A percentile compares a stretch with the other conserved stretches of the same genome.
Conservation (phyloP, 2,888 invertebrate species). For the Magallana nippona region DNA sequence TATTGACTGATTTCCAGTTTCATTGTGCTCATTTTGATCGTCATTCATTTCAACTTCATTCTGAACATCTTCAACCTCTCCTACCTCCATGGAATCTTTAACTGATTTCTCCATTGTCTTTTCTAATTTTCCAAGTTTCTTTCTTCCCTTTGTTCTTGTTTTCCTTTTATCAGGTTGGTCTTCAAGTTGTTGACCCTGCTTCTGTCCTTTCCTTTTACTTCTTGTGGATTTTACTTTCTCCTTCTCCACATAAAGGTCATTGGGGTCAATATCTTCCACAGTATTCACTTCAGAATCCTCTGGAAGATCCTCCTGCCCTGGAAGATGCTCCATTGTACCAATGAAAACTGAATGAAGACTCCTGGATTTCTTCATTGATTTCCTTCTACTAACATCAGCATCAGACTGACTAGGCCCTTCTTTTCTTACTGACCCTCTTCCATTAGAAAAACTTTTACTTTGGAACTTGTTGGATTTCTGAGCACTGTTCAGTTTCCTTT, state of each 20-base stretch:
- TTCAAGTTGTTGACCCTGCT: not conserved
- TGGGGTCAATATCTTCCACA: constrained; percentile 14
- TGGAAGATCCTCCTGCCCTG: not conserved
- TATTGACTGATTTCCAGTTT: not conserved
- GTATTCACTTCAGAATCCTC: not conserved
- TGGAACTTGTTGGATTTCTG: not conserved
- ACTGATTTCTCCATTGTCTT: not conserved
- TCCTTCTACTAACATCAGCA: not conserved
- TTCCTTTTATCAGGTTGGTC: not conserved
- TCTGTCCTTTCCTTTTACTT: constrained; percentile 4
- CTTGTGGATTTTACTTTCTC: not conserved
- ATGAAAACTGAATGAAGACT: constrained; percentile 8
- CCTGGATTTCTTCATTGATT: constrained; percentile 8
- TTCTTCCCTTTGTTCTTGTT: not conserved
- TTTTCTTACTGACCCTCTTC: not conserved
- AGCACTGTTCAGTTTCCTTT: not conserved
- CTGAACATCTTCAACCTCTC: not conserved
- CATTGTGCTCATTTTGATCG: not conserved
- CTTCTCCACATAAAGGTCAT: constrained; percentile 9
- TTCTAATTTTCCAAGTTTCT: not conserved
- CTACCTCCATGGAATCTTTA: not conserved
- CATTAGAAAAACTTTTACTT: not conserved
- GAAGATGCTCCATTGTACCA: not conserved
- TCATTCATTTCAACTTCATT: not conserved
- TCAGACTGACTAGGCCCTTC: not conserved